These are phyloP conservation scores for Scleropages formosus DNA, from an alignment of 2,797 vertebrate species.

Conservation along the genomic window DNA sequence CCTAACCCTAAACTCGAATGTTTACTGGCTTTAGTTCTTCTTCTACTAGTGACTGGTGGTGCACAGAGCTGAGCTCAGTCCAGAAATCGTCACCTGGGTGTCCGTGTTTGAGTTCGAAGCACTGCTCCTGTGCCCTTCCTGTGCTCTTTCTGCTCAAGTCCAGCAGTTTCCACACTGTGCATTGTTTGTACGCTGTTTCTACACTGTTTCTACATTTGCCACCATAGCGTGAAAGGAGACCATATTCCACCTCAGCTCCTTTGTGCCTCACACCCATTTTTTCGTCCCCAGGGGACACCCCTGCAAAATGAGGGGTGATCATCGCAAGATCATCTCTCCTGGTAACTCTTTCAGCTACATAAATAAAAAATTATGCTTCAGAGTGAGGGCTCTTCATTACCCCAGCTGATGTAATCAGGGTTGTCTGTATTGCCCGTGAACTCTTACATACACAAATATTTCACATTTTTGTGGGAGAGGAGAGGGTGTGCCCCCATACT, in stretches of 20 bases:
- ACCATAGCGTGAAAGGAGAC: conserved; percentile 62
- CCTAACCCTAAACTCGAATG: no score
- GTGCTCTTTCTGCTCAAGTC: neutral
- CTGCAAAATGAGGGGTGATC: conserved; percentile 64
- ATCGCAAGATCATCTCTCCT: conserved; percentile 73
- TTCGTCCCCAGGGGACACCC: conserved; percentile 57
- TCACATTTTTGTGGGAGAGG: conserved; percentile 49
- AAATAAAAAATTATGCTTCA: conserved; percentile 79
- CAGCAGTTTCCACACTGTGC: neutral
- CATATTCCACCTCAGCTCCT: conserved; percentile 56
- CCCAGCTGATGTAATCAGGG: conserved; percentile 69
- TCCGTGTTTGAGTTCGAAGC: neutral
- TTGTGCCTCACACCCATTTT: conserved; percentile 72
- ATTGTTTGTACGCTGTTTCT: neutral
- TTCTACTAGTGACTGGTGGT: no score
- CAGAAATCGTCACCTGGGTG: neutral
- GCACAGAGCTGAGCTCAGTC: neutral
- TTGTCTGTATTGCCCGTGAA: conserved; percentile 64
- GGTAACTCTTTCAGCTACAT: conserved; percentile 70
- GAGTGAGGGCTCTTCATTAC: conserved; percentile 69
- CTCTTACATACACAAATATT: conserved; percentile 61
- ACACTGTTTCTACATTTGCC: neutral
- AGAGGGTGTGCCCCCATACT: conserved; percentile 40
- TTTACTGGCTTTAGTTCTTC: no score
- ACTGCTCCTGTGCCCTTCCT: no score